These are phyloP conservation scores for Rachycentron canadum DNA, from an alignment of 2,797 vertebrate genomes.

Conservation along the genomic window DNA sequence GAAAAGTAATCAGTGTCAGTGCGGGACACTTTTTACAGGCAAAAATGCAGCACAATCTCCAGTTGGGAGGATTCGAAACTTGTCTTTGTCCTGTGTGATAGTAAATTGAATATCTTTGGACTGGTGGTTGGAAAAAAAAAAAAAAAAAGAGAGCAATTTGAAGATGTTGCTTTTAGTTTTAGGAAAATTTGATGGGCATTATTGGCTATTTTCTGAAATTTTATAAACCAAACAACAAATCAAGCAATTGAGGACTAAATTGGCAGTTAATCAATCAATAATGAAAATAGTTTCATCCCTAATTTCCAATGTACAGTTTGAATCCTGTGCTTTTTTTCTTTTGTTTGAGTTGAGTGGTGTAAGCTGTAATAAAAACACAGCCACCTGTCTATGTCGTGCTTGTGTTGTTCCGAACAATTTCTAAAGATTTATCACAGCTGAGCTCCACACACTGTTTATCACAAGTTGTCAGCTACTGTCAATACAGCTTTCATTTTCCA, in stretches of 20 bases:
- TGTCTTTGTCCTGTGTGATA: not conserved
- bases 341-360: not conserved
- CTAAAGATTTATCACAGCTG: slow-evolving; percentile 18
- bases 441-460: not conserved
- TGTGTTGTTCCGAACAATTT: slow-evolving; percentile 7
- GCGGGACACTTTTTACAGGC: not conserved
- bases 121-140: too few species aligned
- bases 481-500: slow-evolving; percentile 22
- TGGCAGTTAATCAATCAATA: not conserved
- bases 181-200: too few species aligned
- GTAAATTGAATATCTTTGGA: not conserved
- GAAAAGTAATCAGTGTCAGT: not conserved
- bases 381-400: slow-evolving; percentile 12
- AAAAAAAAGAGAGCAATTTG: too few species aligned
- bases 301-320: not conserved
- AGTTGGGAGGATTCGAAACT: not conserved
- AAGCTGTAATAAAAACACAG: not conserved
- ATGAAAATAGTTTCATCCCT: not conserved
- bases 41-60: not conserved
- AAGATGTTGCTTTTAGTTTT: too few species aligned
- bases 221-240: not conserved
- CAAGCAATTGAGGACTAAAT: not conserved
- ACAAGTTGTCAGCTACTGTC: slow-evolving; percentile 39
- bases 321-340: not conserved
- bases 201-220: too few species aligned